A percentile compares a stretch with the other conserved stretches of the same genome.
Conservation (phyloP, 2,888 invertebrate genomes). For the Ariolimax columbianus region DNA sequence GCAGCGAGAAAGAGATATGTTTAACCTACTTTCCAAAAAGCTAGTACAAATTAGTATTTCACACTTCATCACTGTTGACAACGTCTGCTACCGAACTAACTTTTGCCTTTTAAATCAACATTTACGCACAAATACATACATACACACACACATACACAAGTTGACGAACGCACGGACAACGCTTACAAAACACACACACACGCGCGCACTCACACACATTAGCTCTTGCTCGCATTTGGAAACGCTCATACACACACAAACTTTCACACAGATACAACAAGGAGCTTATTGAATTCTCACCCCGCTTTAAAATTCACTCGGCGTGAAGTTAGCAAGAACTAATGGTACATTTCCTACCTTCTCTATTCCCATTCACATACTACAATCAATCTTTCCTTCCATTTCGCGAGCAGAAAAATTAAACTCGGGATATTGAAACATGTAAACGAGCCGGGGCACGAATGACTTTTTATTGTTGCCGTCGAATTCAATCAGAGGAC, state of each 20-base stretch:
- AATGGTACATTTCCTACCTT: slow-evolving; percentile 27
- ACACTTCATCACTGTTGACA: too few species aligned
- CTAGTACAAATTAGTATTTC: too few species aligned
- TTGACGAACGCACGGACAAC: background rate
- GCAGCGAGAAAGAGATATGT: too few species aligned
- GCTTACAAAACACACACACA: background rate
- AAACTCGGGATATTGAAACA: slow-evolving; percentile 39
- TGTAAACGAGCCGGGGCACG: slow-evolving; percentile 40
- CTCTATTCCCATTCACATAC: slow-evolving; percentile 1
- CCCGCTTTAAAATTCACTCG: slow-evolving; percentile 4
- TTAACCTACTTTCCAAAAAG: too few species aligned
- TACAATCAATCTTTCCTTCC: slow-evolving; percentile 40
- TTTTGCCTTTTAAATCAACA: too few species aligned
- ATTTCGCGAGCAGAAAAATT: slow-evolving; percentile 38
- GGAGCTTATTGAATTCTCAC: background rate
- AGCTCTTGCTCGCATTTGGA: background rate
- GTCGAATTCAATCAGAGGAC: slow-evolving; percentile 35
- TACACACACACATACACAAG: background rate
- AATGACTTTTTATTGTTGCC: slow-evolving; percentile 43
- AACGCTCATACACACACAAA: background rate
- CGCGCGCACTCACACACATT: background rate
- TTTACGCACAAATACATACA: background rate
- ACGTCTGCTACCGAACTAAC: too few species aligned
- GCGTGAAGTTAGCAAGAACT: slow-evolving; percentile 38
- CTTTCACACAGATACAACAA: too few species aligned